These are phyloP conservation scores for Delichon dasypus DNA, from an alignment of 2,797 vertebrate species.

Conservation along the genomic window DNA sequence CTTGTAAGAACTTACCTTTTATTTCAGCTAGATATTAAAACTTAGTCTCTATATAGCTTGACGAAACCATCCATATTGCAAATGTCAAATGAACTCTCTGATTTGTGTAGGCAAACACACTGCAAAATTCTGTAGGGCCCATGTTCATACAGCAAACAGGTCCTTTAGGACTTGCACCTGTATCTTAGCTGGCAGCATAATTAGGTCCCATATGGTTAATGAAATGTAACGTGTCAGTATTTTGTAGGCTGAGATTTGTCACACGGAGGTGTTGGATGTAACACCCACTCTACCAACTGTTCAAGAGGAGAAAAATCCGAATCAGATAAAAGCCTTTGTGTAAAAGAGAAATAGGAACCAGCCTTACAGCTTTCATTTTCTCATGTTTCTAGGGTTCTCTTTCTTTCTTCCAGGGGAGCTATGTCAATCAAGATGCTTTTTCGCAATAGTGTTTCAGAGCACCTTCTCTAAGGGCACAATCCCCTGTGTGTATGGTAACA, in stretches of 20 bases:
- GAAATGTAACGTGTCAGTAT: conserved; percentile 57
- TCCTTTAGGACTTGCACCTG: conserved; percentile 5
- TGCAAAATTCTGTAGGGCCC: background rate
- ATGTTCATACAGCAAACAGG: background rate
- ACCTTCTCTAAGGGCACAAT: background rate
- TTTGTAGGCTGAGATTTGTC: conserved; percentile 66
- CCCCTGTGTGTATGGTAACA: accelerated
- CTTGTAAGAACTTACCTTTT: background rate
- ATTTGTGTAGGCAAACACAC: background rate
- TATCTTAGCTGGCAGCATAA: conserved; percentile 43
- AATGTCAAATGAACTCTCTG: background rate
- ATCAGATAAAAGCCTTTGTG: background rate
- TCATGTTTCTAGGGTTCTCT: background rate
- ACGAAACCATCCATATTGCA: background rate
- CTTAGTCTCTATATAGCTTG: accelerated
- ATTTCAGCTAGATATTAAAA: background rate
- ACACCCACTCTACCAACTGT: conserved; percentile 69
- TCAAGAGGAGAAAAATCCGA: conserved; percentile 1
- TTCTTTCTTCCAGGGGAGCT: background rate
- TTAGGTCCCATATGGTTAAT: conserved; percentile 64
- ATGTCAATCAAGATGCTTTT: background rate
- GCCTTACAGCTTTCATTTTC: background rate
- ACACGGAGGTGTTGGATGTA: conserved; percentile 56
- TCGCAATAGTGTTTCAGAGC: background rate
- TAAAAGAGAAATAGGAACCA: background rate